These are phyloP conservation scores for Cephus runcator DNA, from an alignment of 2,888 invertebrate species.

Conservation along the genomic window DNA sequence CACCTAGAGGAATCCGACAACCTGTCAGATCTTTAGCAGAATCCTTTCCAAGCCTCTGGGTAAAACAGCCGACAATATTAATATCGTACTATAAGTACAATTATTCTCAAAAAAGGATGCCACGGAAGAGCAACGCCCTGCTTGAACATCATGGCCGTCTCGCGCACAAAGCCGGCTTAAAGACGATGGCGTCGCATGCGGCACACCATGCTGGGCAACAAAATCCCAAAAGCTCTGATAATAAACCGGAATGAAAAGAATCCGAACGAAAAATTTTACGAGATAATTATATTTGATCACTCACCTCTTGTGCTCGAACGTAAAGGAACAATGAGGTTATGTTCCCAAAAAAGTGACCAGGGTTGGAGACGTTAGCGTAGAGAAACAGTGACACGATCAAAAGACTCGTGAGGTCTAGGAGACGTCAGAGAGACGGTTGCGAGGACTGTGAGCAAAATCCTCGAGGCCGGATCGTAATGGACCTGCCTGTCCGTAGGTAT, in stretches of 20 bases:
- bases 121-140: constrained; percentile 55
- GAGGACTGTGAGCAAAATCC: constrained; percentile 55
- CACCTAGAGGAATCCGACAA: constrained; percentile 50
- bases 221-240: neutral
- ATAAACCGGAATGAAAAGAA: too few species aligned
- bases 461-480: neutral
- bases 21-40: constrained; percentile 42
- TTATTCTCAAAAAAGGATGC: constrained; percentile 3
- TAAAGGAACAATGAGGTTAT: neutral
- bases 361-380: neutral
- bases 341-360: neutral
- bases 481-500: neutral
- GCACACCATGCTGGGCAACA: neutral
- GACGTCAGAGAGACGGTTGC: constrained; percentile 32
- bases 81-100: neutral
- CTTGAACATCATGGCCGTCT: constrained; percentile 50
- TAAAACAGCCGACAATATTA: neutral
- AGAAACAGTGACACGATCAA: neutral
- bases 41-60: neutral
- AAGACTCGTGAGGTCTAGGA: neutral
- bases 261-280: neutral
- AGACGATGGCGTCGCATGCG: neutral
- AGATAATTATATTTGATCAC: neutral
- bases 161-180: constrained; percentile 27
- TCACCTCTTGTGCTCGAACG: neutral